phyloP scores from a whole-genome alignment of 2,888 invertebrate species.

The Thumatha senex region DNA sequence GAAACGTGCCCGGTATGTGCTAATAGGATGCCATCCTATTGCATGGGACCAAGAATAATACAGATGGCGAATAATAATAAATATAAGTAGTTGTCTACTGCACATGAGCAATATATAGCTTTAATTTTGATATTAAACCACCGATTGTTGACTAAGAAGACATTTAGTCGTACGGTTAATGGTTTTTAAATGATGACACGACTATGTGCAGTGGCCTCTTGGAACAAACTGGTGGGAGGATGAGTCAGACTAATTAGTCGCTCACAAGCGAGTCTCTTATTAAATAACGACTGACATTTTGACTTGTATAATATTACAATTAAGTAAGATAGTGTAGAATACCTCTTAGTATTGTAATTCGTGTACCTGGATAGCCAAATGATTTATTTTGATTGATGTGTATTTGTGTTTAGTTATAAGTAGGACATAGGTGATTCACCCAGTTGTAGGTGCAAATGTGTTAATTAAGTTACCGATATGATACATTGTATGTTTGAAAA shows the following conservation, averaged over 20 bases:
- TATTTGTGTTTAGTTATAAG: slow-evolving; percentile 9
- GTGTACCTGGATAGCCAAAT: slow-evolving; percentile 10
- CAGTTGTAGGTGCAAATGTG: slow-evolving; percentile 10
- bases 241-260: slow-evolving; percentile 14
- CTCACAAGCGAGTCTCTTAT: slow-evolving; percentile 10
- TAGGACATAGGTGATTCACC: slow-evolving; percentile 8
- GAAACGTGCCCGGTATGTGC: neutral
- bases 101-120: slow-evolving; percentile 22
- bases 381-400: slow-evolving; percentile 2
- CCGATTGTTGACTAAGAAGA: slow-evolving; percentile 16
- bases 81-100: slow-evolving; percentile 11
- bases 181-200: slow-evolving; percentile 3
- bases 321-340: neutral
- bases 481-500: neutral
- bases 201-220: slow-evolving; percentile 7
- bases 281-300: slow-evolving; percentile 15
- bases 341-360: neutral
- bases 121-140: slow-evolving; percentile 24
- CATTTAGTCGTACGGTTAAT: slow-evolving; percentile 3
- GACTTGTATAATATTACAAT: slow-evolving; percentile 3
- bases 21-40: neutral
- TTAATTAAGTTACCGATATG: slow-evolving; percentile 24
- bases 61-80: neutral
- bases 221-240: neutral
- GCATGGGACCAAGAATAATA: neutral